Percentiles rank a stretch among this genome's conserved stretches.
phyloP scores from a whole-genome alignment of 1,140 invertebrate species.

The Microvelia longipes region DNA sequence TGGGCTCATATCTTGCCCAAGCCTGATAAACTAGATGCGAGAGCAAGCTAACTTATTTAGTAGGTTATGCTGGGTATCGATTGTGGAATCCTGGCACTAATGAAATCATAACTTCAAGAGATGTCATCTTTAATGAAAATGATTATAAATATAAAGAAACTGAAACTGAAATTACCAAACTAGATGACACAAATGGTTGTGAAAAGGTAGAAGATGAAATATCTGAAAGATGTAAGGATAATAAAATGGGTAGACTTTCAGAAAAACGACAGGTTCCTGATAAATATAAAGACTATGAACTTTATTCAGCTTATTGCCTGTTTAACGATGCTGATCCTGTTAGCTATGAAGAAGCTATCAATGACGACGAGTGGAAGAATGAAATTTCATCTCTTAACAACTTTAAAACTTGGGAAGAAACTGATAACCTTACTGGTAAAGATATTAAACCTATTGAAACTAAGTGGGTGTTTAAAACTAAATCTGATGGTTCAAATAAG shows the following conservation, averaged over 20 bases:
- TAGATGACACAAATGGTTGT: too few species aligned
- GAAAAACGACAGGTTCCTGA: not conserved
- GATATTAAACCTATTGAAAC: slow-evolving; percentile 25
- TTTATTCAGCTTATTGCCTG: slow-evolving; percentile 8
- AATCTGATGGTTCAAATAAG: slow-evolving; percentile 19
- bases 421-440: slow-evolving; percentile 20
- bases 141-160: not conserved
- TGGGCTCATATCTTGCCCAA: not conserved
- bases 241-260: too few species aligned
- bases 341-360: slow-evolving; percentile 25
- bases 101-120: not conserved
- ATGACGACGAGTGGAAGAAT: slow-evolving; percentile 26
- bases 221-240: not conserved
- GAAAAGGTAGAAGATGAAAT: not conserved
- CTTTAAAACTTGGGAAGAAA: slow-evolving; percentile 29
- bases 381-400: slow-evolving; percentile 27
- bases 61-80: not conserved
- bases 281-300: not conserved
- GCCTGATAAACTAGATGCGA: not conserved
- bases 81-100: not conserved
- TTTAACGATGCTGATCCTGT: slow-evolving; percentile 11
- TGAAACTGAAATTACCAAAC: not conserved
- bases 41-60: not conserved
- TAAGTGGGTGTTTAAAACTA: slow-evolving; percentile 29
- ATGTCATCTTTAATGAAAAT: not conserved